Evolutionary conservation across 1,140 invertebrate species (phyloP).

Genomic region (Drosophila santomea): DNA sequence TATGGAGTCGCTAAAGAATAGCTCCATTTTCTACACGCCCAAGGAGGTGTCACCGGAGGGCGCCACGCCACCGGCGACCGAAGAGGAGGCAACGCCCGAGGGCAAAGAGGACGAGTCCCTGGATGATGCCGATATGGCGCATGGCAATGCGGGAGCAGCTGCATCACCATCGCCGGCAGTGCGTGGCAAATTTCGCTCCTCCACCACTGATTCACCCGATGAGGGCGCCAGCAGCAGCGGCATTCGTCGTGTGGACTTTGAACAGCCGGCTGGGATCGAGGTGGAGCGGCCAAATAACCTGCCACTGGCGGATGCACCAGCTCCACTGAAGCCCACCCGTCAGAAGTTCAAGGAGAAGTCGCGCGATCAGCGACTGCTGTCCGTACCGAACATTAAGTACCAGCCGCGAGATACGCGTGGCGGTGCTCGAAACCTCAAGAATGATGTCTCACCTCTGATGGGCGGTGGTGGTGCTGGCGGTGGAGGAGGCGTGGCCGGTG

Average conservation of each 20-base stretch:
- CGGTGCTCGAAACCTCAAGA: constrained; percentile 62
- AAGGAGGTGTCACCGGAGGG: constrained; percentile 84
- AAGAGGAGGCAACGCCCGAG: constrained; percentile 41
- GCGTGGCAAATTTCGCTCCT: constrained; percentile 44
- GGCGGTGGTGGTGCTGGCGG: constrained; percentile 84
- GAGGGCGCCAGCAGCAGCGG: background rate
- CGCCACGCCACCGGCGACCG: constrained; percentile 21
- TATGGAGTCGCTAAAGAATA: constrained; percentile 80
- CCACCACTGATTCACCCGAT: constrained; percentile 49
- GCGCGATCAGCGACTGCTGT: constrained; percentile 89
- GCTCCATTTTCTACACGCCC: constrained; percentile 85
- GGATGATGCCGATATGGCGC: constrained; percentile 34
- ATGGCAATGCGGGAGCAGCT: background rate
- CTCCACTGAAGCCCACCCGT: constrained; percentile 87
- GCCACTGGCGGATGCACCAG: constrained; percentile 50
- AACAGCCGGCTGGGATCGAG: constrained; percentile 35
- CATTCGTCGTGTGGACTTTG: constrained; percentile 44
- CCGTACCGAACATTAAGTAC: constrained; percentile 91
- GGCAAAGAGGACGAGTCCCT: constrained; percentile 57
- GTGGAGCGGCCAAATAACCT: constrained; percentile 70
- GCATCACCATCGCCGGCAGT: constrained; percentile 13
- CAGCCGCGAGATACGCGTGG: constrained; percentile 79
- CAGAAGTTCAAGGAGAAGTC: constrained; percentile 87
- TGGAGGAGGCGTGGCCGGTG: background rate
- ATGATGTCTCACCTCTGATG: constrained; percentile 86